Evolutionary conservation across 1,140 invertebrate genomes (phyloP).

Genomic region (Solen grandis): DNA sequence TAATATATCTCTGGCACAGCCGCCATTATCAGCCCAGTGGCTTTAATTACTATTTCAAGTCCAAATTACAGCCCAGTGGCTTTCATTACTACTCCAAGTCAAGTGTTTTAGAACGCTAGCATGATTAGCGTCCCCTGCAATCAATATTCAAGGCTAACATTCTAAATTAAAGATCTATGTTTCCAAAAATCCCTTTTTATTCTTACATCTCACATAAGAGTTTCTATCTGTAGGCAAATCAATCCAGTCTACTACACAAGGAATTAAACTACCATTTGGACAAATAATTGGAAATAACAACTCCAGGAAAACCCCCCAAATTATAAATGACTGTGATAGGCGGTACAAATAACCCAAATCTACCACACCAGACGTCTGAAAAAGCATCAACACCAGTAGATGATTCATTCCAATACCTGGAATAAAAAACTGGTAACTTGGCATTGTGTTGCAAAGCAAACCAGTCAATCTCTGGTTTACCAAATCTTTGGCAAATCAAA

Average conservation of each 20-base stretch:
- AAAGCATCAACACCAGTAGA: slow-evolving; percentile 33
- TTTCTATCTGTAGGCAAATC: slow-evolving; percentile 17
- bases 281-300: slow-evolving; percentile 31
- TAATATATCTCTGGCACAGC: neutral
- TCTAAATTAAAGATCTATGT: slow-evolving; percentile 23
- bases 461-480: slow-evolving; percentile 23
- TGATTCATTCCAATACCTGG: slow-evolving; percentile 27
- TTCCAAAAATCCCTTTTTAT: slow-evolving; percentile 38
- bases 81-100: too few species aligned
- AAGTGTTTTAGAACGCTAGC: too few species aligned
- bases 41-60: too few species aligned
- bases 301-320: neutral
- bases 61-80: too few species aligned
- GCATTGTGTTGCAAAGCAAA: slow-evolving; percentile 38
- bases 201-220: slow-evolving; percentile 19
- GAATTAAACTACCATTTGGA: slow-evolving; percentile 18
- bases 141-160: slow-evolving; percentile 40
- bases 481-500: too few species aligned
- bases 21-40: neutral
- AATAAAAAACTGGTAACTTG: slow-evolving; percentile 32
- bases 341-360: slow-evolving; percentile 37
- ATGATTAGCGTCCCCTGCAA: neutral
- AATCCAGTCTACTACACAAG: slow-evolving; percentile 13
- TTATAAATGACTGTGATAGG: slow-evolving; percentile 10
- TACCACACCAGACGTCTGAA: slow-evolving; percentile 18